A percentile compares a stretch with the other conserved stretches of the same genome.
phyloP scores from a whole-genome alignment of 2,797 vertebrate genomes.

The Onychomys torridus region DNA sequence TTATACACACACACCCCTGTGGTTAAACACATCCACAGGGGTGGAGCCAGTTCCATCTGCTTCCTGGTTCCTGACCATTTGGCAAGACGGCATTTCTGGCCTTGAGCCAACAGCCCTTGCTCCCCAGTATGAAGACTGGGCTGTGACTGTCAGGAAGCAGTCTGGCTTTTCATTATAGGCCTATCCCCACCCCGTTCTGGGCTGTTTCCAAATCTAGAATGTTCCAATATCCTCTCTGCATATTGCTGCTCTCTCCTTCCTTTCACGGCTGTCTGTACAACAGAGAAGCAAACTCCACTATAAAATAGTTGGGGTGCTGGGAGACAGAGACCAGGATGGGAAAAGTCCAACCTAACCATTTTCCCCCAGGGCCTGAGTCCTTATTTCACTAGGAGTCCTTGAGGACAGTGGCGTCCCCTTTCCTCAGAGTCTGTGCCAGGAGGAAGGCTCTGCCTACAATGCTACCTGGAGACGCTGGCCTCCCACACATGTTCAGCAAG shows the following conservation, averaged over 20 bases:
- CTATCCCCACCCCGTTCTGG: not conserved
- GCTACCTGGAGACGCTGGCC: not conserved
- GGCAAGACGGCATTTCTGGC: not conserved
- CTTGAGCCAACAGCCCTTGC: not conserved
- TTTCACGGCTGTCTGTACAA: not conserved
- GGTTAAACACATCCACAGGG: not conserved
- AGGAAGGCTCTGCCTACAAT: not conserved
- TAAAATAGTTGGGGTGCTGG: not conserved
- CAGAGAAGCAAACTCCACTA: not conserved
- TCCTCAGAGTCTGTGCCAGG: not conserved
- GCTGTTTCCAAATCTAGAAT: not conserved
- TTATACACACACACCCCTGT: not conserved
- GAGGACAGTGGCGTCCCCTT: not conserved
- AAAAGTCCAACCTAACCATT: not conserved
- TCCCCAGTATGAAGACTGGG: not conserved
- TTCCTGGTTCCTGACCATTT: not conserved
- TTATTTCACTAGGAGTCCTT: not conserved
- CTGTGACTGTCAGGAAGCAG: not conserved
- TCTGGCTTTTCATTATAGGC: not conserved
- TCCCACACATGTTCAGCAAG: slow-evolving; percentile 84
- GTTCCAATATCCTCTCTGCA: not conserved
- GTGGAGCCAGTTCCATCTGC: not conserved
- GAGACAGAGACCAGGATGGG: not conserved
- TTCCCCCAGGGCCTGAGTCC: not conserved
- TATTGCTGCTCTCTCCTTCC: not conserved